Evolutionary conservation across 2,113 vertebrate species (phyloP).

Genomic region (Hydrochoerus hydrochaeris): DNA sequence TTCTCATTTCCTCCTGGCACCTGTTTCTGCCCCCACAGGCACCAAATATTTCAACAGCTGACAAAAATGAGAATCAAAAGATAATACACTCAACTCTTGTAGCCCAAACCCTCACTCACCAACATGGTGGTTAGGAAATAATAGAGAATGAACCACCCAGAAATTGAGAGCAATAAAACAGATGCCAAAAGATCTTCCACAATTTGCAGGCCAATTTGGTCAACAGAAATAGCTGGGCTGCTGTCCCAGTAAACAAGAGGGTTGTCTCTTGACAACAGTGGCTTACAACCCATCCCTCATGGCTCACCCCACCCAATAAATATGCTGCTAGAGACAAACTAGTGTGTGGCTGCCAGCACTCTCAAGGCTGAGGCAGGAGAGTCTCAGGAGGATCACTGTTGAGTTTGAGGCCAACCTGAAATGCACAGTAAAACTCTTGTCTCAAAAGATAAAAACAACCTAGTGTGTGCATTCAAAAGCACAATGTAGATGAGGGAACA

Average conservation of each 20-base stretch:
- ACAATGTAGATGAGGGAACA: neutral
- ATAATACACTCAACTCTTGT: conserved; percentile 20
- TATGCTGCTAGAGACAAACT: neutral
- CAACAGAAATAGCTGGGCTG: neutral
- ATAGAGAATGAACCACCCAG: conserved; percentile 37
- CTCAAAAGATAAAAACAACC: neutral
- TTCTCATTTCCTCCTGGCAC: conserved; percentile 76
- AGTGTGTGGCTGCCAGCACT: neutral
- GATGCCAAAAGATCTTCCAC: neutral
- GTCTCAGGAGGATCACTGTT: neutral
- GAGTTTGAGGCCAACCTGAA: neutral
- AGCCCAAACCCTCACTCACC: neutral
- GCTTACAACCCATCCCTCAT: neutral
- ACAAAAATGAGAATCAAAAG: conserved; percentile 67
- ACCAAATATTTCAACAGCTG: conserved; percentile 67
- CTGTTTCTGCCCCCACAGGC: conserved; percentile 65
- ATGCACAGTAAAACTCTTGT: neutral
- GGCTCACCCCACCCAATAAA: neutral
- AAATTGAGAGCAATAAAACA: neutral
- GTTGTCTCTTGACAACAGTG: neutral
- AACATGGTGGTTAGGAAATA: conserved; percentile 41
- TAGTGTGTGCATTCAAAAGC: neutral
- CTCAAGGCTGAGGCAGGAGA: neutral
- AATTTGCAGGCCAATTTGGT: neutral
- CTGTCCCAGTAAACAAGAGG: neutral